Percentiles rank a stretch among this genome's conserved stretches.
These are phyloP conservation scores for Drosophila tristis DNA, from an alignment of 1,140 invertebrate species.

Conservation along the genomic window DNA sequence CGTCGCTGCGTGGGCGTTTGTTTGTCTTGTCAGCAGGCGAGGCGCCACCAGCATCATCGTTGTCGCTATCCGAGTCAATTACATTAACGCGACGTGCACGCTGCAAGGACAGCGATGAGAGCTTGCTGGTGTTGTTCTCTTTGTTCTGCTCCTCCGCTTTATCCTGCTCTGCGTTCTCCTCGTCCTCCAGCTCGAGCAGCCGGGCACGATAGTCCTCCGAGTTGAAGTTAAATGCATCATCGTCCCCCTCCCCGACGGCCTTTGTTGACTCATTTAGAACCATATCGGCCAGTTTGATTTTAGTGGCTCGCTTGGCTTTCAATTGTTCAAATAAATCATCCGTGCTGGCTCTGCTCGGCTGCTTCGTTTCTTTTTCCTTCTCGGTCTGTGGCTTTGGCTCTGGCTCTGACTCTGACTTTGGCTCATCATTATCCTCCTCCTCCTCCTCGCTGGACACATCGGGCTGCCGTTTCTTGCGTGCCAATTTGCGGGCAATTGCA, in stretches of 20 bases:
- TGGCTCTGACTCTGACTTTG: too few species aligned
- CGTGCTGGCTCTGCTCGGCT: constrained; percentile 47
- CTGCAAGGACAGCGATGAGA: constrained; percentile 41
- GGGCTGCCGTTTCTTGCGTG: constrained; percentile 61
- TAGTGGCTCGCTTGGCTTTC: constrained; percentile 75
- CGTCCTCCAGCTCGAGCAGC: constrained; percentile 67
- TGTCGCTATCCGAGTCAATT: constrained; percentile 83
- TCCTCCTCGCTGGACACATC: constrained; percentile 64
- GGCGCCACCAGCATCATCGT: constrained; percentile 57
- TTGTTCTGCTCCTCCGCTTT: constrained; percentile 44
- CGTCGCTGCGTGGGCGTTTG: constrained; percentile 76
- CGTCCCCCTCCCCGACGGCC: constrained; percentile 34
- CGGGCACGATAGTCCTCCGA: constrained; percentile 80
- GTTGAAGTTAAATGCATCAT: constrained; percentile 78
- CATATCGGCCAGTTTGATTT: constrained; percentile 74
- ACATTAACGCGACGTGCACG: constrained; percentile 82
- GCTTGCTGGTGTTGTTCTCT: constrained; percentile 74
- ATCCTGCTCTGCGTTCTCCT: constrained; percentile 28
- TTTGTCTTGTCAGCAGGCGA: constrained; percentile 64
- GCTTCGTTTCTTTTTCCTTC: background rate
- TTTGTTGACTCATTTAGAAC: constrained; percentile 58
- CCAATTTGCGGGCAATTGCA: constrained; percentile 64
- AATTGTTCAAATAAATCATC: constrained; percentile 81
- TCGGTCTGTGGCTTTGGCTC: background rate
- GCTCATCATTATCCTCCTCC: constrained; percentile 2